Conservation (phyloP, 2,113 vertebrate species). For the Cebidichthys violaceus region DNA sequence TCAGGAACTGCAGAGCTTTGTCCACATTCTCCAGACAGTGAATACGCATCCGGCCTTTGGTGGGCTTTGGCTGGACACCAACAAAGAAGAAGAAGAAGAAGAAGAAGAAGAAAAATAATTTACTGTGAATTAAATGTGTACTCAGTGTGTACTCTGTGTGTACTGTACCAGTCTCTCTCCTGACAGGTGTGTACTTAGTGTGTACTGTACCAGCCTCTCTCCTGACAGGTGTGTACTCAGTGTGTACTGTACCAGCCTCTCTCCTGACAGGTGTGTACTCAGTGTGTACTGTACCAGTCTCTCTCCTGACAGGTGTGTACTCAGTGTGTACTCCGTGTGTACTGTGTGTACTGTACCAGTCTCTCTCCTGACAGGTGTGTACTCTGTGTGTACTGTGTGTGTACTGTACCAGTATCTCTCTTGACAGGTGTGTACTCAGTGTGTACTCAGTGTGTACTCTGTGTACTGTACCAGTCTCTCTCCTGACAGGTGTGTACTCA, state of each 20-base stretch:
- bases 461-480: not conserved
- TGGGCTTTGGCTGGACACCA: constrained; percentile 90
- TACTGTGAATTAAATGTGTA: no score
- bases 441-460: constrained; percentile 1
- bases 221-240: not conserved
- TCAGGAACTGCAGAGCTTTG: constrained; percentile 97
- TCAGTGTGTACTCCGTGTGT: not conserved
- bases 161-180: no score
- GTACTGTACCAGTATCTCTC: no score
- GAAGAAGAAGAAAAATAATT: not conserved
- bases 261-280: not conserved
- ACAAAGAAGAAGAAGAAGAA: not conserved
- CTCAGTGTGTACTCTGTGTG: no score
- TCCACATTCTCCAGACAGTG: constrained; percentile 98
- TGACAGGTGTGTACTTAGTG: not conserved
- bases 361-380: constrained; percentile 82
- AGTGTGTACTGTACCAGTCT: constrained; percentile 26
- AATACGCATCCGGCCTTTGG: constrained; percentile 96
- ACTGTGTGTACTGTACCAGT: constrained; percentile 64
- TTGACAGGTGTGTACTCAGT: not conserved
- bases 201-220: no score
- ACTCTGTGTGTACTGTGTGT: not conserved
- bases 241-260: not conserved
- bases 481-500: not conserved
- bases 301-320: constrained; percentile 87